Conservation (phyloP, 2,888 invertebrate genomes). For the Allygus modestus region DNA sequence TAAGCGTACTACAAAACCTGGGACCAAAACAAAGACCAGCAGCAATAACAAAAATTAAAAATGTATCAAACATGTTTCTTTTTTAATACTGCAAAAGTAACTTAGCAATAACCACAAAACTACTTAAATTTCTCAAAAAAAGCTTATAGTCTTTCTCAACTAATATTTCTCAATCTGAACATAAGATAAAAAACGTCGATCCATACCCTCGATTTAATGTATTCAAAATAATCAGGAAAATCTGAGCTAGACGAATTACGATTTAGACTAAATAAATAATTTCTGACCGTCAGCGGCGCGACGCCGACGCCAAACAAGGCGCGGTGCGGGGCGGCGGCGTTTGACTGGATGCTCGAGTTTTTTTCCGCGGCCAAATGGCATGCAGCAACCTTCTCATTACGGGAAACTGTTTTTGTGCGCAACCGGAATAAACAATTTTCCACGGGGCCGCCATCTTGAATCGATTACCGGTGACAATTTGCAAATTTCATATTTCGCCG, state of each 20-base stretch:
- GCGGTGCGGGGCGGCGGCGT: slow-evolving; percentile 14
- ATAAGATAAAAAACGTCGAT: too few species aligned
- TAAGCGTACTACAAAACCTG: too few species aligned
- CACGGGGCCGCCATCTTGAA: slow-evolving; percentile 59
- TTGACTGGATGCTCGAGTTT: slow-evolving; percentile 47
- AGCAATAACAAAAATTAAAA: too few species aligned
- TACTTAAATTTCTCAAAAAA: too few species aligned
- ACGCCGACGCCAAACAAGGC: slow-evolving; percentile 40
- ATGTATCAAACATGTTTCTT: too few species aligned
- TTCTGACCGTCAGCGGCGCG: background rate
- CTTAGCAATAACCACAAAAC: too few species aligned
- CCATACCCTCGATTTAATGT: too few species aligned
- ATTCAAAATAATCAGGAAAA: slow-evolving; percentile 4
- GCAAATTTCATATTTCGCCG: slow-evolving; percentile 60
- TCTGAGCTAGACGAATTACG: slow-evolving; percentile 20
- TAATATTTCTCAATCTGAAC: too few species aligned
- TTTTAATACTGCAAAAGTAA: too few species aligned
- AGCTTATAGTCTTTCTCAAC: too few species aligned
- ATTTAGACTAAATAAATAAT: slow-evolving; percentile 55
- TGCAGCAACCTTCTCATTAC: slow-evolving; percentile 59
- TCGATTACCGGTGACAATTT: slow-evolving; percentile 53
- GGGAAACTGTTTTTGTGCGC: slow-evolving; percentile 59
- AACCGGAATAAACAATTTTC: slow-evolving; percentile 57
- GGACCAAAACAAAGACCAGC: too few species aligned
- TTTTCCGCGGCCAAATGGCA: slow-evolving; percentile 56